Percentiles rank a stretch among this genome's conserved stretches.
Conservation (phyloP, 2,113 vertebrate species). For the Scolopax mira region DNA sequence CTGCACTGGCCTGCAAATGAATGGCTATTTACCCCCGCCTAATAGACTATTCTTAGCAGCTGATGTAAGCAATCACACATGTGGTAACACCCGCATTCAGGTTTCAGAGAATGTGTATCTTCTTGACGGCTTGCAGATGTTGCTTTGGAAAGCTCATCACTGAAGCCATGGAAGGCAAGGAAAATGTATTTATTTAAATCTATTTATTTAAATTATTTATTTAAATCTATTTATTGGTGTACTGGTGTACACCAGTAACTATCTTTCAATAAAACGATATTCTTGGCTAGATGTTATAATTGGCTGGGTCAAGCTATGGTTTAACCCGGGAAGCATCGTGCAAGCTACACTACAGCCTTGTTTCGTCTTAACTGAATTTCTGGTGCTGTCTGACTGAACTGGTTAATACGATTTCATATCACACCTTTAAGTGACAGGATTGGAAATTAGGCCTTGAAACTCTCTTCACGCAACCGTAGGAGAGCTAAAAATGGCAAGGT, state of each 20-base stretch:
- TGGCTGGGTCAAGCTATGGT: not conserved
- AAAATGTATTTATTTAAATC: too few relatives aligned
- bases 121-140: not conserved
- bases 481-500: not conserved
- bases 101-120: not conserved
- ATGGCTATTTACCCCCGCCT: not conserved
- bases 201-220: too few relatives aligned
- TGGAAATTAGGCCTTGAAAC: not conserved
- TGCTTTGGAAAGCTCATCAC: not conserved
- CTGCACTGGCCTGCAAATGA: constrained; percentile 31
- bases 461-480: not conserved
- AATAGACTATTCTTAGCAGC: not conserved
- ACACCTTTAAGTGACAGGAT: not conserved
- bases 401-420: not conserved
- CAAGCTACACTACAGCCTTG: not conserved
- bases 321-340: not conserved
- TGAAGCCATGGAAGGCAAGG: not conserved
- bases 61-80: constrained; percentile 12
- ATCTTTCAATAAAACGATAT: not conserved
- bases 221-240: not conserved
- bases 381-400: not conserved
- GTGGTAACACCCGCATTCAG: not conserved
- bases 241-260: not conserved
- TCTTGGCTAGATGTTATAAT: not conserved
- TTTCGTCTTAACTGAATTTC: not conserved